Evolutionary conservation across 23 tunicate species (phyloP).

Genomic region (Ciona savignyi): DNA sequence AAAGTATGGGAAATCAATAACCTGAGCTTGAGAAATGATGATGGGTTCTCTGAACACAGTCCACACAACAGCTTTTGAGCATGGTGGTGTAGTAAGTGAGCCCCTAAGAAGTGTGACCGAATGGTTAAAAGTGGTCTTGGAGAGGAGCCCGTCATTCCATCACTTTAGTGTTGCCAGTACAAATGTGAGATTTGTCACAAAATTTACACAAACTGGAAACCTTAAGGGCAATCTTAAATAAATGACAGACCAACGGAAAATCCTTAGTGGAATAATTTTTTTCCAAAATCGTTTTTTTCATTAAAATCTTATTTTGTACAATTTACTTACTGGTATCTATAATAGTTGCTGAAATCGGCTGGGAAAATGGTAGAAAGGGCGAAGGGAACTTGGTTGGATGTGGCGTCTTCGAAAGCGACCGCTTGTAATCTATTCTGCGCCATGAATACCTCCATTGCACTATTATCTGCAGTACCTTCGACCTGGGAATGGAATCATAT

Average conservation of each 20-base stretch:
- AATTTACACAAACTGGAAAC: too few relatives aligned
- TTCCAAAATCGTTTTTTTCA: too few relatives aligned
- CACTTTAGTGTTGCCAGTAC: too few relatives aligned
- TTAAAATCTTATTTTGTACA: too few relatives aligned
- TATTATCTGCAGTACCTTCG: neutral
- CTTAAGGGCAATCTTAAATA: too few relatives aligned
- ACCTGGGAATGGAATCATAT: too few relatives aligned
- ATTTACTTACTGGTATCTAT: constrained; percentile 14
- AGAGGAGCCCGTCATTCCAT: too few relatives aligned
- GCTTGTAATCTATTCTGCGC: neutral
- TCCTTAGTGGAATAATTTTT: too few relatives aligned
- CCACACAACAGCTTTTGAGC: constrained; percentile 63
- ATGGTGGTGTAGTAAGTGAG: constrained; percentile 64
- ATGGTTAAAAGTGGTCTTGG: too few relatives aligned
- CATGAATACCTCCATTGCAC: neutral
- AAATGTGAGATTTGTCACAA: too few relatives aligned
- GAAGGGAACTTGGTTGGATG: neutral
- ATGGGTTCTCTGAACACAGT: constrained; percentile 62
- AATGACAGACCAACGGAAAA: too few relatives aligned
- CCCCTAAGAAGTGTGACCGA: constrained; percentile 20
- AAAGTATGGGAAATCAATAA: too few relatives aligned
- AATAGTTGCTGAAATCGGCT: constrained; percentile 8
- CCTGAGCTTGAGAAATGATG: constrained; percentile 42
- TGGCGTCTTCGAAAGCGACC: neutral
- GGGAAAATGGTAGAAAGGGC: constrained; percentile 10